Evolutionary conservation across 2,113 vertebrate genomes (phyloP).

Genomic region (Tylochromis polylepis): DNA sequence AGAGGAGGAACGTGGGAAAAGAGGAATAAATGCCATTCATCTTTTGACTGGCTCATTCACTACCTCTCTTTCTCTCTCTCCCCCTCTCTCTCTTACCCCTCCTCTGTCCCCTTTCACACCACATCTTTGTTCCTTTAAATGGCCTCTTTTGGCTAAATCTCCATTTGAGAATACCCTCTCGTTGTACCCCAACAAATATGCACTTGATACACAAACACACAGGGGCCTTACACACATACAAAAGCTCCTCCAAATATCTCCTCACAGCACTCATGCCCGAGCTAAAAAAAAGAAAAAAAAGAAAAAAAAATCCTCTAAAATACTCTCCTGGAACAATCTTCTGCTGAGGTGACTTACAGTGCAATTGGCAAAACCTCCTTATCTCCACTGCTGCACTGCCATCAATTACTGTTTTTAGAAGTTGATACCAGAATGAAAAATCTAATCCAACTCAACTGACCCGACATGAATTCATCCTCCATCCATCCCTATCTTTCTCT

Average conservation of each 20-base stretch:
- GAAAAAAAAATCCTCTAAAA: neutral
- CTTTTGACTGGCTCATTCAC: constrained; percentile 63
- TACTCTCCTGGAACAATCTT: neutral
- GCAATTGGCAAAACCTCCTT: neutral
- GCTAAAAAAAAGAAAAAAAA: neutral
- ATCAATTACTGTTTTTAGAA: constrained; percentile 2
- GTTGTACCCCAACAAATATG: constrained; percentile 50
- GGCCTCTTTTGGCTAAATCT: constrained; percentile 66
- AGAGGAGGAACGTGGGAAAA: constrained; percentile 75
- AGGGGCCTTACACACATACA: neutral
- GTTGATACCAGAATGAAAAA: neutral
- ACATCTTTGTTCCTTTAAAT: constrained; percentile 70
- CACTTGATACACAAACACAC: constrained; percentile 45
- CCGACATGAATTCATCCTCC: neutral
- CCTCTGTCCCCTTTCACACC: constrained; percentile 51
- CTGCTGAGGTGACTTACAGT: neutral
- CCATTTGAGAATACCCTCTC: constrained; percentile 51
- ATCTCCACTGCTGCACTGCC: neutral
- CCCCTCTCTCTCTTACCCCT: constrained; percentile 1
- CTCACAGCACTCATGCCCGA: neutral
- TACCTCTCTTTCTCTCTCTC: constrained; percentile 41
- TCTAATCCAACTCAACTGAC: neutral
- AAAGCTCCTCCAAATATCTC: constrained; percentile 6
- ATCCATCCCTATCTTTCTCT: neutral
- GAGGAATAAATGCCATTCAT: constrained; percentile 77